These are phyloP conservation scores for Psilopogon haemacephalus DNA, from an alignment of 2,113 vertebrate genomes.

Conservation along the genomic window DNA sequence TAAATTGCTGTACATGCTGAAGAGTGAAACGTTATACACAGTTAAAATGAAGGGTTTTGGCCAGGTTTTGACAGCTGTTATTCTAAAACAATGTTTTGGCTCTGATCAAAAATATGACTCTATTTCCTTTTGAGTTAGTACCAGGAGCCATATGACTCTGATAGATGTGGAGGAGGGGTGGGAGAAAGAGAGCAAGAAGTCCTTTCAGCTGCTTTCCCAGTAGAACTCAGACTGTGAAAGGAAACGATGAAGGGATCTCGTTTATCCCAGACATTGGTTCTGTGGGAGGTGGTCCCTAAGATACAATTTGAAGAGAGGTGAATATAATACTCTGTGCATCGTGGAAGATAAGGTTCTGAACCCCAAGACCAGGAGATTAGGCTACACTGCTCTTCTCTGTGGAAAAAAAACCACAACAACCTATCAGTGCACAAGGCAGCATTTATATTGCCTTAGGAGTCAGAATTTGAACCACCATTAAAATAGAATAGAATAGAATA, in stretches of 20 bases:
- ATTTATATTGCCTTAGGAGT: background rate
- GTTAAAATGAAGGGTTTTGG: constrained; percentile 32
- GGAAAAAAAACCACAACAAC: background rate
- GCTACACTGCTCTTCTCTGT: background rate
- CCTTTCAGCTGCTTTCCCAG: background rate
- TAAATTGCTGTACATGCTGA: background rate
- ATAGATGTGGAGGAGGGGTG: constrained; percentile 1
- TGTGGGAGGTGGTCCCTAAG: background rate
- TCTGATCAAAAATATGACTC: constrained; percentile 56
- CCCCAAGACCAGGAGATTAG: accelerated
- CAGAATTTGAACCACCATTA: background rate
- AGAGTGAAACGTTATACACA: constrained; percentile 30
- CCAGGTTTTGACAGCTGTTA: constrained; percentile 66
- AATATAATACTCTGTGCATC: background rate
- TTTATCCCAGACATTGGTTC: background rate
- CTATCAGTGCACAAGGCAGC: background rate
- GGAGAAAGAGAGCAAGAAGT: background rate
- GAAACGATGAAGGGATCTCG: background rate
- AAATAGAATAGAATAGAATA: too few species aligned
- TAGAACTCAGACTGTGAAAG: background rate
- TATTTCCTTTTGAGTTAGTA: constrained; percentile 65
- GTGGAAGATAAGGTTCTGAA: background rate
- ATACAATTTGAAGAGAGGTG: background rate
- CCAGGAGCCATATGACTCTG: constrained; percentile 40
- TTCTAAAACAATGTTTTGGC: constrained; percentile 65